Evolutionary conservation across 1,140 invertebrate species (phyloP).

Genomic region (Camponotus floridanus): DNA sequence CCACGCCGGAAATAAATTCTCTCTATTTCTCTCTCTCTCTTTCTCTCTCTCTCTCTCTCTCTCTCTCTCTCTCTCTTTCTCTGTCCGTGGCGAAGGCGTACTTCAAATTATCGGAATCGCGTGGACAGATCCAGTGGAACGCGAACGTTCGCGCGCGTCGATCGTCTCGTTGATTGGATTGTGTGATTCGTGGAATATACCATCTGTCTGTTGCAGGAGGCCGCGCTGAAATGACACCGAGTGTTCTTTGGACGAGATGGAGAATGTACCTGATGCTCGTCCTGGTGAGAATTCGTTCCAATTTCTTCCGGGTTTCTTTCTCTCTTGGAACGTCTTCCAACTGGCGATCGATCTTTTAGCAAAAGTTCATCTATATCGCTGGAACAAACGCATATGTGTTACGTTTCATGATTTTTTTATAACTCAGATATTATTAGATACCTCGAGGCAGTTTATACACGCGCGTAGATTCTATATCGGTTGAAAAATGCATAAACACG

Average conservation of each 20-base stretch:
- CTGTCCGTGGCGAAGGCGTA: background rate
- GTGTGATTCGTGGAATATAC: background rate
- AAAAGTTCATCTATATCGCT: too few species aligned
- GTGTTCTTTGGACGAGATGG: background rate
- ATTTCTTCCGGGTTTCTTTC: too few species aligned
- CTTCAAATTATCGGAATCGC: background rate
- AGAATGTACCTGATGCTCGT: background rate
- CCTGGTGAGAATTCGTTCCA: constrained; percentile 10
- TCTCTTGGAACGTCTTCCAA: too few species aligned
- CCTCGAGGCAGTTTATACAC: background rate
- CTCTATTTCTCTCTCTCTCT: background rate
- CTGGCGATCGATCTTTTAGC: too few species aligned
- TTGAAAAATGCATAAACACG: background rate
- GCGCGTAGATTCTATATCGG: background rate
- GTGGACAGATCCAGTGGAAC: background rate
- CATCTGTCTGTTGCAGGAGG: too few species aligned
- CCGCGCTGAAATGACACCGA: constrained; percentile 1
- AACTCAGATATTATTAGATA: too few species aligned
- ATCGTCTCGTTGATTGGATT: background rate
- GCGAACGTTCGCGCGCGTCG: background rate
- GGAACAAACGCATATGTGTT: too few species aligned
- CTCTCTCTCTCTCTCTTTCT: background rate
- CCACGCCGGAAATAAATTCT: background rate
- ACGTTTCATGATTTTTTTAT: too few species aligned
- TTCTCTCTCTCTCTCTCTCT: background rate